phyloP scores from a whole-genome alignment of 2,888 invertebrate species.

The Taphrorychus bicolor region DNA sequence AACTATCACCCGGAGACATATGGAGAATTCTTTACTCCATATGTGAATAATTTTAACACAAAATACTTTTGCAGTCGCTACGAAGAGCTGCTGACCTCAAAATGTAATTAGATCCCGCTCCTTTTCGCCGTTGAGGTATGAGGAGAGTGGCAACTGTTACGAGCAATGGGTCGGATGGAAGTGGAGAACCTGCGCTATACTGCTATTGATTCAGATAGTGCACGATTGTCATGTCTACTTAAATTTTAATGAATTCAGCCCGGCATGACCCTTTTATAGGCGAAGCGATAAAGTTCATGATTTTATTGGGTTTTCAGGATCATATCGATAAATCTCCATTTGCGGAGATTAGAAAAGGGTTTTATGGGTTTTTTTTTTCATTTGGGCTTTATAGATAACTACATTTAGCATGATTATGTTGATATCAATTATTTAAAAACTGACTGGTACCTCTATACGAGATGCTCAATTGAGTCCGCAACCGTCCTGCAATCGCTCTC shows the following conservation, averaged over 20 bases:
- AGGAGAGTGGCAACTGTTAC: background rate
- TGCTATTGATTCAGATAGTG: background rate
- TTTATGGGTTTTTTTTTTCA: no score
- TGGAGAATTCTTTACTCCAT: background rate
- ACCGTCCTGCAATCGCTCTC: no score
- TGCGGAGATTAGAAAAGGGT: no score
- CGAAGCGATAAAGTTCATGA: background rate
- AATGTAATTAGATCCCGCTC: background rate
- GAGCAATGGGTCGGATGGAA: background rate
- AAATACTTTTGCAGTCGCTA: no score
- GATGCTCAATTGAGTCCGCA: no score
- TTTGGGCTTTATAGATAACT: no score
- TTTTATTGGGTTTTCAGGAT: no score
- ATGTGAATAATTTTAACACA: constrained; percentile 4
- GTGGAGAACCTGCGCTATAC: background rate
- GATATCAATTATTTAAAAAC: no score
- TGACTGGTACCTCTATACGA: no score
- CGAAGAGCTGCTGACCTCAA: no score
- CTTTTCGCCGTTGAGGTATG: background rate
- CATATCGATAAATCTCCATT: no score
- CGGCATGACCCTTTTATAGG: background rate
- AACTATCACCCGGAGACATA: background rate
- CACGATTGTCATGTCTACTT: constrained; percentile 1
- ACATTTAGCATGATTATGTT: no score
- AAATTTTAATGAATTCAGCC: background rate